These are phyloP conservation scores for Bolinopsis microptera DNA, from an alignment of 37 sponge, comb jelly and placozoan species.

Conservation along the genomic window DNA sequence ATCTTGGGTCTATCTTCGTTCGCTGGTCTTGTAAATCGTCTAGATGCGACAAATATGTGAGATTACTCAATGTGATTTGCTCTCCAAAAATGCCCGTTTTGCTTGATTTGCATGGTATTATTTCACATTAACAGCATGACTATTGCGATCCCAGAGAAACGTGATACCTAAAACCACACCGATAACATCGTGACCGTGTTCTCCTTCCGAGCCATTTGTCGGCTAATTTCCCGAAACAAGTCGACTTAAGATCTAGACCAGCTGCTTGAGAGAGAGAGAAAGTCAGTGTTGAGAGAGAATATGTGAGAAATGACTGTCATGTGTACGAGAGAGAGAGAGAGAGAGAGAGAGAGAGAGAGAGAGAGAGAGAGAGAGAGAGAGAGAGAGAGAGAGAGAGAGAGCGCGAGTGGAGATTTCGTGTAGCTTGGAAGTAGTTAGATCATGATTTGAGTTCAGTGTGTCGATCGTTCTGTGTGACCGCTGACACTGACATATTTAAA, in stretches of 20 bases:
- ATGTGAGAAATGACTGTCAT: background rate
- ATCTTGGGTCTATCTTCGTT: background rate
- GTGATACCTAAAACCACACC: background rate
- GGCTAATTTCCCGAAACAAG: background rate
- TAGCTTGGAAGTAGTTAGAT: background rate
- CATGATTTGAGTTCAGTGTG: background rate
- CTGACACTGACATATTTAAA: no score
- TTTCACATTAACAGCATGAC: background rate
- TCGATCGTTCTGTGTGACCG: background rate
- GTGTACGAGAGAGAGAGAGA: constrained; percentile 1
- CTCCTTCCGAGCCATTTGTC: background rate
- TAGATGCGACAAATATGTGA: no score
- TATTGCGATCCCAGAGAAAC: background rate
- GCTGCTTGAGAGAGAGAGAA: background rate
- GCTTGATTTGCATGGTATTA: background rate
- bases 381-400: constrained; percentile 42
- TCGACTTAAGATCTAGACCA: background rate
- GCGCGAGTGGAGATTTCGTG: background rate
- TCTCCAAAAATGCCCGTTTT: background rate
- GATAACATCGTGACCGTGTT: background rate
- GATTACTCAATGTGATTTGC: no score
- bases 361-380: background rate
- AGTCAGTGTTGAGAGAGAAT: background rate
- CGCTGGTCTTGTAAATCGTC: background rate
- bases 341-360: constrained; percentile 33